Evolutionary conservation across 2,888 invertebrate genomes (phyloP).

Genomic region (Eilema depressum): DNA sequence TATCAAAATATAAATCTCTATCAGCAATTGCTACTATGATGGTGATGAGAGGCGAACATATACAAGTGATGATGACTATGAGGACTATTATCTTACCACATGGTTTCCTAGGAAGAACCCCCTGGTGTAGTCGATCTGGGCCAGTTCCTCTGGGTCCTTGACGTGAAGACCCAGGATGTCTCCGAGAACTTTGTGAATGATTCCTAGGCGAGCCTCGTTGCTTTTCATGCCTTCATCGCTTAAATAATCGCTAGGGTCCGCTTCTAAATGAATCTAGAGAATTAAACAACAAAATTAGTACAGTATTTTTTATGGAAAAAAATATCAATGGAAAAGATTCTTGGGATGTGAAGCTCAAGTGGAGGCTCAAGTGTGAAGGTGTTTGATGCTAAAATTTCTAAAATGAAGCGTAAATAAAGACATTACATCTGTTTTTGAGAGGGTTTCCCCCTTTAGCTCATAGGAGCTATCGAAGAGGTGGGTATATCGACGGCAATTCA

Average conservation of each 20-base stretch:
- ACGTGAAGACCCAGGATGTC: constrained; percentile 91
- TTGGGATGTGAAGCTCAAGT: too few species aligned
- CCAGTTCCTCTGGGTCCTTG: constrained; percentile 65
- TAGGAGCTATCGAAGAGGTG: too few species aligned
- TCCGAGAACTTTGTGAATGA: constrained; percentile 91
- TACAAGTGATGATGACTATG: constrained; percentile 37
- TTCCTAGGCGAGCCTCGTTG: constrained; percentile 91
- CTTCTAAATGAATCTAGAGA: constrained; percentile 92
- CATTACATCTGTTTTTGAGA: too few species aligned
- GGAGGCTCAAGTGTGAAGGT: too few species aligned
- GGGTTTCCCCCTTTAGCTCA: too few species aligned
- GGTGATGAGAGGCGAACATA: constrained; percentile 61
- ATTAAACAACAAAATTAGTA: neutral
- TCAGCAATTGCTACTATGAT: constrained; percentile 70
- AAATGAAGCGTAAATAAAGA: too few species aligned
- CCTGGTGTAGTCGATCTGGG: constrained; percentile 83
- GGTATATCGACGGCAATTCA: too few species aligned
- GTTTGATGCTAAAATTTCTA: too few species aligned
- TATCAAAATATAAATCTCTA: constrained; percentile 56
- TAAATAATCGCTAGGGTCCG: constrained; percentile 88
- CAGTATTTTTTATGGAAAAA: too few species aligned
- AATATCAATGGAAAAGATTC: too few species aligned
- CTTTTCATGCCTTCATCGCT: constrained; percentile 77
- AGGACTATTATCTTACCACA: constrained; percentile 86
- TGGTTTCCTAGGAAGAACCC: constrained; percentile 94